Base-by-base conservation (phyloP, 2,797 vertebrate species). In the Ptychobarbus kaznakovi region DNA sequence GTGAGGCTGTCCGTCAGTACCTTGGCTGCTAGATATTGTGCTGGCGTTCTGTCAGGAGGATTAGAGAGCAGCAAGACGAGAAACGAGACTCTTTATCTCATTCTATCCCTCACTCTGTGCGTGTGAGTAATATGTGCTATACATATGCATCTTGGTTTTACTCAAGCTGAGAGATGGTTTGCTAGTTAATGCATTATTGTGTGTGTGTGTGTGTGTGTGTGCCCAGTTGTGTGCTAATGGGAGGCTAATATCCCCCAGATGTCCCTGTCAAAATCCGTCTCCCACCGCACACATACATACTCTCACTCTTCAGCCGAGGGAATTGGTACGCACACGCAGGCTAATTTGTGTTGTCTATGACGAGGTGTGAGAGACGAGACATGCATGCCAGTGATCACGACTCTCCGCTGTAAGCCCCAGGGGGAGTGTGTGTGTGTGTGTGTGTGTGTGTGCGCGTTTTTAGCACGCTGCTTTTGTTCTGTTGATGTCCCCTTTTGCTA, bases 1-100 rank as follows among this genome's bases (percentile, higher is more conserved):
- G 65, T 58, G 66, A 44, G 79, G 81, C 76, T 87, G 87, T 53
- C 44, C 58, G 80, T 82, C 53, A 58, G 86, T 87, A 83, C 83
- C 83, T 89, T 85, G 84, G 86, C 85, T 86, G 73, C 87, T 88
- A 80, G 80, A 86, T 85, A 49, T 80, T 82, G 77, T 68, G 70
- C 80, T 89, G 88, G 86, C 84, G 42, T 85, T 85, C 70, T 83
- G 84, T 89, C 87, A 89, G 86, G 82, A 86, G 88, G 83, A 79
- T 83, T 89, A 89, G 91, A 92, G 91, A 90, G 86, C 88, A 89
- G 90, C 90, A 90, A 88, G 86, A 89, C 89, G 89, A 86, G 84
- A 85, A 72, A 82, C 18, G 83, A 84, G 83, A 84, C 56, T 66
- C 80, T 82, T 84, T 82, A 56, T 70, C 79, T 70, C 25, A 32